phyloP scores from a whole-genome alignment of 1,140 invertebrate species.

The Antheraea pernyi region DNA sequence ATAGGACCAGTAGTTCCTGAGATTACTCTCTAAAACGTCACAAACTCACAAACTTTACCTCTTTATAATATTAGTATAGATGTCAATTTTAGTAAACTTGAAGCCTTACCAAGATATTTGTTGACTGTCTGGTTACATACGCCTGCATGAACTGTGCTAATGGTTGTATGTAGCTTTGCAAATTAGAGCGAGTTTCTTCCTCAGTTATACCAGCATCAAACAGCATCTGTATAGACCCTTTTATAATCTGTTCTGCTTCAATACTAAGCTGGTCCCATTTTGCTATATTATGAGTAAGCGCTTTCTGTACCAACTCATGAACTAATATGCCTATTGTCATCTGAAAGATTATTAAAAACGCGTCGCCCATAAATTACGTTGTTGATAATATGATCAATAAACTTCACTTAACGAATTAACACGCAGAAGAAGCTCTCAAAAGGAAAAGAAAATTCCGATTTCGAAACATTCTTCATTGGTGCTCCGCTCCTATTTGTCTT shows the following conservation, averaged over 20 bases:
- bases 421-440: too few relatives aligned
- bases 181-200: constrained; percentile 75
- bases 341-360: constrained; percentile 27
- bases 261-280: constrained; percentile 56
- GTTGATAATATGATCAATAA: too few relatives aligned
- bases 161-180: constrained; percentile 82
- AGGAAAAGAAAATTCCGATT: too few relatives aligned
- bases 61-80: background rate
- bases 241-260: constrained; percentile 70
- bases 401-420: too few relatives aligned
- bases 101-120: constrained; percentile 23
- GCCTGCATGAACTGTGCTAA: constrained; percentile 85
- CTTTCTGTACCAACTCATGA: constrained; percentile 86
- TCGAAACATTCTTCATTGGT: too few relatives aligned
- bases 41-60: too few relatives aligned
- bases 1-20: too few relatives aligned
- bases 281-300: constrained; percentile 71
- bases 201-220: constrained; percentile 81
- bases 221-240: constrained; percentile 74
- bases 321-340: constrained; percentile 87
- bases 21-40: too few relatives aligned
- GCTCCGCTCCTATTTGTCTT: too few relatives aligned
- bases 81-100: background rate
- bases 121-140: constrained; percentile 41
- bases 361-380: too few relatives aligned